Percentiles rank a stretch among this genome's conserved stretches.
Conservation (phyloP, 2,888 invertebrate species). For the Xanthia togata region DNA sequence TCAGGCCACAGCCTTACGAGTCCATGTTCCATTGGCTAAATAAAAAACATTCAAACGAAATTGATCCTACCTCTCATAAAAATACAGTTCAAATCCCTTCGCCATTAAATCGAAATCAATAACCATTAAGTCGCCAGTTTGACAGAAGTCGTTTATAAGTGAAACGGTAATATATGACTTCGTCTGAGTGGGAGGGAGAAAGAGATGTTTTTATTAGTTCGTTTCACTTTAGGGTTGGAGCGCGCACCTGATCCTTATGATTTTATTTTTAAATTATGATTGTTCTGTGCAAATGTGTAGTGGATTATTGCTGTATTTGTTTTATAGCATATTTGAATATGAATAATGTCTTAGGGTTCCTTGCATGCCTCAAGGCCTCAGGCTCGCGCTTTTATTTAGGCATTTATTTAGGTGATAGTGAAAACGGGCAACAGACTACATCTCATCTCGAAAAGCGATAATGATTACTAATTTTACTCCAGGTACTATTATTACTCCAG, state of each 20-base stretch:
- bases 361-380: no score
- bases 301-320: slow-evolving; percentile 59
- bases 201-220: slow-evolving; percentile 72
- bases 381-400: no score
- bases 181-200: slow-evolving; percentile 73
- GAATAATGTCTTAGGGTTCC: slow-evolving; percentile 25
- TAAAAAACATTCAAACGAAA: slow-evolving; percentile 58
- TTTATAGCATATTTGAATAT: slow-evolving; percentile 47
- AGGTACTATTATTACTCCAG: neutral
- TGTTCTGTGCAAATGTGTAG: slow-evolving; percentile 65
- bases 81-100: slow-evolving; percentile 74
- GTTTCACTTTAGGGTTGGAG: slow-evolving; percentile 80
- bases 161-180: slow-evolving; percentile 72
- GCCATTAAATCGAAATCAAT: slow-evolving; percentile 81
- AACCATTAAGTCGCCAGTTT: slow-evolving; percentile 87
- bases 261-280: slow-evolving; percentile 86
- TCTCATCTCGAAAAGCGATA: neutral
- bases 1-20: slow-evolving; percentile 55
- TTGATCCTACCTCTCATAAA: slow-evolving; percentile 54
- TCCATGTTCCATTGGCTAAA: slow-evolving; percentile 49
- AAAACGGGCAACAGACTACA: neutral
- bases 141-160: slow-evolving; percentile 83
- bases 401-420: neutral
- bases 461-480: no score
- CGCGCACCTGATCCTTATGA: slow-evolving; percentile 86